Base-by-base conservation (phyloP, 2,888 invertebrate species). In the Antheraea assamensis region DNA sequence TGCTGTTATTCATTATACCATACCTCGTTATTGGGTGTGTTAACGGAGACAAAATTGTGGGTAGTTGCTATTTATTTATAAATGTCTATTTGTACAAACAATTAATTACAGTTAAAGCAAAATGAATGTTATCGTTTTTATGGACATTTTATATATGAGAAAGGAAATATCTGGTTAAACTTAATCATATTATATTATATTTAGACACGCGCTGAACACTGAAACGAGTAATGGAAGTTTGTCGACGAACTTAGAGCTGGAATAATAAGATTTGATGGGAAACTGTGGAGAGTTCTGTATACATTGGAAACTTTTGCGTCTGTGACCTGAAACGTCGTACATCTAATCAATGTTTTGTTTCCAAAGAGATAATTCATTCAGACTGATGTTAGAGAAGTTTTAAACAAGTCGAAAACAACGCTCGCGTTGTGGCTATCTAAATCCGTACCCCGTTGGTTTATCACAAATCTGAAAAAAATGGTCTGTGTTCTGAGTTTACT, bases 141-240 rank as follows among this genome's bases (percentile, higher is more conserved):
- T 42, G 42, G 42, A 52, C 1, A 52, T 17, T 52, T 21, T 52
- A 15, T 52, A 21, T 52, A 52, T 21, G 21, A 21, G 1, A 52
- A 3, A 21, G 3, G 7, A 55, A 4, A 55, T n/a, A 64, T 64
- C 17, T 17, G 17, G 5, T 64, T 13, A 17, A 64, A 15, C 27
- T 64, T 64, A 64, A 64, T 64, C 17, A 17, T 64, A 64, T 17
- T 17, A 30, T 64, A 4, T 30, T 27, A 30, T 64, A 64, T 64
- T 10, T 64, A 64, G 27, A 27, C 61, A 64, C 61, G 17, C 61
- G 30, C 61, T 27, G 30, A 30, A 91, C 89, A 92, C 91, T 90
- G 90, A 90, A 92, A 90, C 85, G 83, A 88, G 92, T 88, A 82
- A 87, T 81, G 78, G 76, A 91, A 92, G 86, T 92, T 91, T 78